Evolutionary conservation across 2,113 vertebrate genomes (phyloP).

Genomic region (Dolichotis patagonum): DNA sequence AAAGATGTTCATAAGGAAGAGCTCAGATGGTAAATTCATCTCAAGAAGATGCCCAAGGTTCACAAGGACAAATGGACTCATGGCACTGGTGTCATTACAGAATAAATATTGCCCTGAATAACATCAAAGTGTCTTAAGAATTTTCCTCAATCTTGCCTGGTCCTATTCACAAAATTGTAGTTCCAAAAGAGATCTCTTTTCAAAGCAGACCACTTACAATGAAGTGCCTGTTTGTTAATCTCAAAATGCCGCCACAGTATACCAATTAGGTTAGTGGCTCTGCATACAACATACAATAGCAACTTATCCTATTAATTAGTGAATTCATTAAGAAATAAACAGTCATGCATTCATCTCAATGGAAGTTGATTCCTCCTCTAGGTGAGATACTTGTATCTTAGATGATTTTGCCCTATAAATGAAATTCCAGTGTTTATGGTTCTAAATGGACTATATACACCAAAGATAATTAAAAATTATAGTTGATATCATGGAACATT

Average conservation of each 20-base stretch:
- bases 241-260: background rate
- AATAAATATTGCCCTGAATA: background rate
- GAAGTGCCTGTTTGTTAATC: background rate
- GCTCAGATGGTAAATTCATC: background rate
- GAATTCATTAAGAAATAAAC: background rate
- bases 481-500: background rate
- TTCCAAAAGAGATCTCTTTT: slow-evolving; percentile 2
- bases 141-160: background rate
- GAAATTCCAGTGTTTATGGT: background rate
- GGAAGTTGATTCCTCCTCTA: background rate
- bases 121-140: background rate
- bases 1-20: background rate
- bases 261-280: background rate
- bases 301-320: background rate
- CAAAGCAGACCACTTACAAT: background rate
- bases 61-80: background rate
- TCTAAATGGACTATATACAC: background rate
- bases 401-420: background rate
- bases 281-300: background rate
- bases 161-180: background rate
- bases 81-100: background rate
- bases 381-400: background rate
- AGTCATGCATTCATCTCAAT: background rate
- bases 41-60: background rate
- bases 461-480: background rate